Base-by-base conservation (phyloP, 2,797 vertebrate species). In the Clarias platycephalus region DNA sequence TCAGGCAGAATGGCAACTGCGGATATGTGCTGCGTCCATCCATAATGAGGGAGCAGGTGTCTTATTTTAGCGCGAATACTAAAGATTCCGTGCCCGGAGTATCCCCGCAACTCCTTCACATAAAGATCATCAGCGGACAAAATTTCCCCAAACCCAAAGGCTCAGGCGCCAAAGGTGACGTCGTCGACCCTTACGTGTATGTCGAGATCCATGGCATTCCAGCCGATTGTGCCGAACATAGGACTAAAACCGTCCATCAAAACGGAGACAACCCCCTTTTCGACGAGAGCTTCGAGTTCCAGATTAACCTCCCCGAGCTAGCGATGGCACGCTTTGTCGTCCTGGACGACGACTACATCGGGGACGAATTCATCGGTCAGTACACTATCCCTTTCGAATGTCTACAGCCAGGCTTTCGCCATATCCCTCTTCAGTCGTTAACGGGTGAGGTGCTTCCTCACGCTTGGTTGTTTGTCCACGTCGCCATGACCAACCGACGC, bases 131-230 rank as follows among this genome's bases (percentile, higher is more conserved):
- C 86, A 98, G 98, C n/a, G 98, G 98, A 63, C 98, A 99, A 90
- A 97, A 98, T 92, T 98, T 99, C 63, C 98, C 98, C 53, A 99
- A 99, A 92, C 98, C 98, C 84, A 99, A 99, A 94, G 98, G 98
- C 71, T 99, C 98, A 2, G 97, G 97, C 85, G 96, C 98, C 93
- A 99, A 99, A 95, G 98, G 98, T 15, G 98, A 99, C 4, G 95
- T 99, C 62, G 97, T 99, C 4, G 98, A 99, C 90, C 98, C 98
- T 0, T 99, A 99, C 0, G 95, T 99, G 26, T 99, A 98, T 0
- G 96, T 99, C 7, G 98, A 99, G 91, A 98, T 99, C 90, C 98
- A 99, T 0, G 97, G 98, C 44, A 99, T 99, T 88, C 98, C 98
- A 1, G 97, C 98, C 0, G 98, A 99, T 90, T 99, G 98, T 53